These are phyloP conservation scores for Melinopterus prodromus DNA, from an alignment of 2,888 invertebrate genomes.

Conservation along the genomic window DNA sequence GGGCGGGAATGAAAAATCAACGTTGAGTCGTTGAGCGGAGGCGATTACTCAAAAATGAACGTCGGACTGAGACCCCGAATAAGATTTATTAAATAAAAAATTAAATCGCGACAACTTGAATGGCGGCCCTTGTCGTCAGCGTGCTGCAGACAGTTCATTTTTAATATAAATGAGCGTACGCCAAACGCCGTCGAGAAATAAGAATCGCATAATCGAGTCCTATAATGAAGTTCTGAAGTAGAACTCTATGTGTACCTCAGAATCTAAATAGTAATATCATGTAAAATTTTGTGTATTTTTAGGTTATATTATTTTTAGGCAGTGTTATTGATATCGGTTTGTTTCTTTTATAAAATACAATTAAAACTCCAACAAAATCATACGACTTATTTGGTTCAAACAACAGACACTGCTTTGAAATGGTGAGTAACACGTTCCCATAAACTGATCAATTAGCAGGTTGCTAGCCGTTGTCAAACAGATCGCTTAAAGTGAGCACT, in stretches of 20 bases:
- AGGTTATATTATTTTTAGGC: no score
- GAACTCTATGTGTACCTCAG: neutral
- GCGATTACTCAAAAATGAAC: slow-evolving; percentile 38
- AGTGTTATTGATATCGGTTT: no score
- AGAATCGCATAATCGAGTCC: slow-evolving; percentile 15
- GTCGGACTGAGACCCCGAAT: slow-evolving; percentile 23
- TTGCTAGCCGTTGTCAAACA: neutral
- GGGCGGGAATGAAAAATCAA: slow-evolving; percentile 7
- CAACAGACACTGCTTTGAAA: neutral
- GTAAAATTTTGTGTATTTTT: neutral
- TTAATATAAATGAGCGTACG: slow-evolving; percentile 57
- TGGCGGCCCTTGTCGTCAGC: slow-evolving; percentile 57
- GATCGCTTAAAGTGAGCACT: neutral
- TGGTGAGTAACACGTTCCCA: neutral
- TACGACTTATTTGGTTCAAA: neutral
- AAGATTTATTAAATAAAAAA: slow-evolving; percentile 41
- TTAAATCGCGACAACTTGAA: slow-evolving; percentile 51
- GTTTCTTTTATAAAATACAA: no score
- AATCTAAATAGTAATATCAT: neutral
- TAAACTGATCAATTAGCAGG: neutral
- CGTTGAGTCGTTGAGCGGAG: slow-evolving; percentile 12
- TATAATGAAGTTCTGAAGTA: neutral
- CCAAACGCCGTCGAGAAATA: slow-evolving; percentile 40
- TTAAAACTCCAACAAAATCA: neutral
- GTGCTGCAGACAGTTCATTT: slow-evolving; percentile 61